Evolutionary conservation across 2,888 invertebrate species (phyloP).

Genomic region (Campopleginae sp.): DNA sequence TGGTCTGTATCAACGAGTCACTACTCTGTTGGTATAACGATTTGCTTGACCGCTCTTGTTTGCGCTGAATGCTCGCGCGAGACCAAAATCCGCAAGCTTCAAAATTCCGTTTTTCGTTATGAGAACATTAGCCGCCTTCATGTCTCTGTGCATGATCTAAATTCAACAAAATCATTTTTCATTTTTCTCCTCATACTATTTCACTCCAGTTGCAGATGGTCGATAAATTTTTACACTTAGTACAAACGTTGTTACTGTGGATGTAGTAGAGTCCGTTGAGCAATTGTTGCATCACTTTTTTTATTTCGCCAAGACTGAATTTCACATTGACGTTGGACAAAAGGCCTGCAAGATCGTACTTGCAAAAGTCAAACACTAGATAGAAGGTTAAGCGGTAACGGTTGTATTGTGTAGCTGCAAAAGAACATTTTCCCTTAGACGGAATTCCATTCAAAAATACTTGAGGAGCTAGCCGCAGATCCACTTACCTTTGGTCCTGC

Average conservation of each 20-base stretch:
- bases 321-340: slow-evolving; percentile 97
- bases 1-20: slow-evolving; percentile 97
- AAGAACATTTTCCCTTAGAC: not conserved
- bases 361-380: slow-evolving; percentile 98
- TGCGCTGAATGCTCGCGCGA: slow-evolving; percentile 96
- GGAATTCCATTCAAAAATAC: too few relatives aligned
- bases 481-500: slow-evolving; percentile 92
- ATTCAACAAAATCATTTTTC: slow-evolving; percentile 2
- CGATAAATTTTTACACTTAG: not conserved
- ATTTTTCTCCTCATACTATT: not conserved
- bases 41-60: slow-evolving; percentile 94
- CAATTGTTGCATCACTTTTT: slow-evolving; percentile 95
- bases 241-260: slow-evolving; percentile 93
- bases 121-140: slow-evolving; percentile 99
- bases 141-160: slow-evolving; percentile 95
- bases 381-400: slow-evolving; percentile 95
- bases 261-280: slow-evolving; percentile 97
- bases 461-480: not conserved
- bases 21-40: slow-evolving; percentile 98
- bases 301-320: slow-evolving; percentile 98
- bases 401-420: slow-evolving; percentile 87
- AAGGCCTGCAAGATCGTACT: slow-evolving; percentile 98
- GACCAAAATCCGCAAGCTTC: slow-evolving; percentile 98
- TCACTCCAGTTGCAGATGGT: not conserved
- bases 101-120: slow-evolving; percentile 97